Evolutionary conservation across 2,113 vertebrate genomes (phyloP), one percentile per base, ranked within the genome.

Genomic region (Oplegnathus fasciatus): DNA sequence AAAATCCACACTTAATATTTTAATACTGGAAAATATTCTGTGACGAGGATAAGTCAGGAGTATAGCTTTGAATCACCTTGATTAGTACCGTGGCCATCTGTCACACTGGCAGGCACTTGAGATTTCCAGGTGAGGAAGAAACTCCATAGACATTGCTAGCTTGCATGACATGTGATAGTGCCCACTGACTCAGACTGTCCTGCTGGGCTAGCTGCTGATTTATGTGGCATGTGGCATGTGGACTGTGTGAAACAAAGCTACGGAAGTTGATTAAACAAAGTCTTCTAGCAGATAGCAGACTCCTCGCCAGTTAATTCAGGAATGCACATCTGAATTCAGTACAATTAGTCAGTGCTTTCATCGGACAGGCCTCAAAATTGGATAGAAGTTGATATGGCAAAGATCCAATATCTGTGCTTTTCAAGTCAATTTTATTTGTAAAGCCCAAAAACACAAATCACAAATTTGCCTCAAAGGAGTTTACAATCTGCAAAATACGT

Each of bases 61-160:
- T 37, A 30, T 44, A 24, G 37, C 64, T 84, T 74, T 85, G 85
- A 69, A 85, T 90, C 87, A 88, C 83, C 88, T 88, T 86, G 88
- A 90, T 79, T 54, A 54, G 61, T 40, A 13, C 61, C 6, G 8
- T 10, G 62, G 69, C 87, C 87, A 88, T 91, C 89, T 90, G 92
- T 90, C 91, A 88, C 62, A 30, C 72, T 61, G 86, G 83, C 84
- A 75, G 79, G 46, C 73, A 24, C 84, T 61, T 26, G 64, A 67
- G 78, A 61, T 72, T 81, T 89, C 78, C 78, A 75, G 85, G 88
- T 84, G 81, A 89, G 37, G 64, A 60, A 28, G 78, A 65, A 54
- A 54, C 80, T 71, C 64, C n/a, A 15, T 18, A 50, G 68, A 64
- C 68, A 6, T 60, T 22, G 26, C 42, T 24, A 14, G 67, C 55